Evolutionary conservation across 64 coral and sea anemone species (phyloP).

Genomic region (Actinia tenebrosa): DNA sequence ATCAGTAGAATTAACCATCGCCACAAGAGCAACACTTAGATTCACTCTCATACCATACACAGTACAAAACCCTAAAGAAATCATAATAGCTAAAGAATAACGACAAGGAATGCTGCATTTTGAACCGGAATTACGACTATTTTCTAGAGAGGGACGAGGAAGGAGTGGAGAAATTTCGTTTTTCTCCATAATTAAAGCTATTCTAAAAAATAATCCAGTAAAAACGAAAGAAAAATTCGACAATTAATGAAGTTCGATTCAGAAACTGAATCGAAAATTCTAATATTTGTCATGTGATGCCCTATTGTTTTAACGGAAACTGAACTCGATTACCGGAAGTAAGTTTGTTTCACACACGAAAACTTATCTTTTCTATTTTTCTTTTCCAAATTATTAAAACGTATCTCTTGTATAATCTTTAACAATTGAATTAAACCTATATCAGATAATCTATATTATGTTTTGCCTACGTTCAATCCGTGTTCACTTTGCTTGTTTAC

Average conservation of each 20-base stretch:
- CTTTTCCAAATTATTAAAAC: too few relatives aligned
- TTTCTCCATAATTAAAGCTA: not conserved
- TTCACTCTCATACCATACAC: conserved; percentile 25
- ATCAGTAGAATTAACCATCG: conserved; percentile 29
- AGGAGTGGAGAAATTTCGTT: not conserved
- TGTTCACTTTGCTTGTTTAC: not conserved
- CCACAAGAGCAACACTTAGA: conserved; percentile 31
- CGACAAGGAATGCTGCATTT: conserved; percentile 11
- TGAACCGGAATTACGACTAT: not conserved
- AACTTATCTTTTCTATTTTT: too few relatives aligned
- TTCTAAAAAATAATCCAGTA: not conserved
- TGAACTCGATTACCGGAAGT: not conserved
- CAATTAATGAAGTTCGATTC: too few relatives aligned
- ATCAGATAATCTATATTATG: too few relatives aligned
- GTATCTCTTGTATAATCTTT: too few relatives aligned
- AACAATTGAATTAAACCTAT: too few relatives aligned
- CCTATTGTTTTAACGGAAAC: not conserved
- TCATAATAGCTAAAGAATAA: not conserved
- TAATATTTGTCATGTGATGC: too few relatives aligned
- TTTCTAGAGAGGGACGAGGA: not conserved
- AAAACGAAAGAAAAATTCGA: too few relatives aligned
- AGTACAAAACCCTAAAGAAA: conserved; percentile 16
- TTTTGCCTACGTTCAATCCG: too few relatives aligned
- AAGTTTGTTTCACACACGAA: not conserved
- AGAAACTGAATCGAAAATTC: not conserved